Percentiles rank a stretch among this genome's conserved stretches.
Evolutionary conservation across 2,888 invertebrate genomes (phyloP).

Genomic region (Ichneumon xanthorius): DNA sequence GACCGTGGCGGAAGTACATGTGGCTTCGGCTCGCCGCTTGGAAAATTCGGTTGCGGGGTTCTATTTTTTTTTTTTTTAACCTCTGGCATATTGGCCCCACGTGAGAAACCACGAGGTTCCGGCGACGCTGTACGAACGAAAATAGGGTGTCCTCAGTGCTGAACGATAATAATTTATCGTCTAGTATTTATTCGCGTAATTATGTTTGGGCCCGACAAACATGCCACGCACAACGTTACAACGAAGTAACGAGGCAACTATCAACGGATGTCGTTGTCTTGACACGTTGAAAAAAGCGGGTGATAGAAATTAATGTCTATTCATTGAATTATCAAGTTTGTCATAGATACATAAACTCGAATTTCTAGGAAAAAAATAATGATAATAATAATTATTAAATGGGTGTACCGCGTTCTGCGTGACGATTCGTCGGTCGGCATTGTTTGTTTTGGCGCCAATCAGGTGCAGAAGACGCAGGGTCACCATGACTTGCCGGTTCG

Average conservation of each 20-base stretch:
- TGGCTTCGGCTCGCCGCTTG: constrained; percentile 37
- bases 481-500: constrained; percentile 7
- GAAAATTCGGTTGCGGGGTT: constrained; percentile 49
- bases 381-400: background rate
- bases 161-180: constrained; percentile 47
- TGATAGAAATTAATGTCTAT: constrained; percentile 15
- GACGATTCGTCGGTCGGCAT: background rate
- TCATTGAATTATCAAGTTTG: constrained; percentile 29
- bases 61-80: constrained; percentile 6
- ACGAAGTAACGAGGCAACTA: background rate
- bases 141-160: constrained; percentile 38
- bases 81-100: constrained; percentile 28
- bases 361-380: constrained; percentile 6
- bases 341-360: constrained; percentile 1
- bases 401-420: background rate
- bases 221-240: background rate
- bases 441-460: constrained; percentile 62
- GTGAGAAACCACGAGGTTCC: constrained; percentile 27
- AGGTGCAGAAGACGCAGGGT: constrained; percentile 17
- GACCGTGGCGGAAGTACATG: constrained; percentile 54
- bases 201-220: constrained; percentile 6
- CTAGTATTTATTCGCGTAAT: constrained; percentile 25
- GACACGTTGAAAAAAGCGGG: background rate
- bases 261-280: background rate
- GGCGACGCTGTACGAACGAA: constrained; percentile 35